Evolutionary conservation across 2,888 invertebrate genomes (phyloP).

Genomic region (Linnaemya vulpina): DNA sequence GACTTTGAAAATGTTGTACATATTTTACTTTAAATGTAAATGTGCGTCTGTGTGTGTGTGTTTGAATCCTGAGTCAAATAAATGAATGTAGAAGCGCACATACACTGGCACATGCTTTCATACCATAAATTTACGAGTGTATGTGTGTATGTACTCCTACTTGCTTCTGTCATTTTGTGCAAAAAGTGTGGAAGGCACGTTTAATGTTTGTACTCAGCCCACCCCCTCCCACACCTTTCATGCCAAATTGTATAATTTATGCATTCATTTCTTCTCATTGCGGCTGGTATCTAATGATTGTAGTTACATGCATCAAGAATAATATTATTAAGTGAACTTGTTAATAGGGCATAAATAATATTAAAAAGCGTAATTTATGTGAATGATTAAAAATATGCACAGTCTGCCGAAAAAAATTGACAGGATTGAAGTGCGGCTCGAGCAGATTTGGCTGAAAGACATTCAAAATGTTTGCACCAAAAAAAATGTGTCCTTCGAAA

Average conservation of each 20-base stretch:
- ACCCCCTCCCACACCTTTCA: background rate
- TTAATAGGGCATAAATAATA: constrained; percentile 61
- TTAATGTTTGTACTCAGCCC: background rate
- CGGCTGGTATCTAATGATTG: constrained; percentile 59
- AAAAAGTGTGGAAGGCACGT: constrained; percentile 34
- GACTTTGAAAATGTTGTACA: constrained; percentile 56
- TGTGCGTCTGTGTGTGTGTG: background rate
- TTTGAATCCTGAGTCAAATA: background rate
- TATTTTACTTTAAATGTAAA: constrained; percentile 23
- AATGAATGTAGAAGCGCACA: background rate
- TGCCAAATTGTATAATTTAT: constrained; percentile 51
- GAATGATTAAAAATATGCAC: constrained; percentile 5
- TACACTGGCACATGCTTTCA: background rate
- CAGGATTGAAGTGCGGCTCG: background rate
- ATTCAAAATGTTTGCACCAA: background rate
- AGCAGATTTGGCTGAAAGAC: background rate
- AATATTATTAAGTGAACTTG: constrained; percentile 63
- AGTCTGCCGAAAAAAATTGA: background rate
- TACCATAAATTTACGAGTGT: no score
- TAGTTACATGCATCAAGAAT: constrained; percentile 44
- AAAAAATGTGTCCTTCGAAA: background rate
- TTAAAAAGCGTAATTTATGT: constrained; percentile 49
- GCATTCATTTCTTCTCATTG: constrained; percentile 49
- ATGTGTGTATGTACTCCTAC: no score
- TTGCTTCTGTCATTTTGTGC: constrained; percentile 23